Evolutionary conservation across 2,888 invertebrate genomes (phyloP), one percentile per base, ranked within the genome.

Genomic region (Calameuta pallipes): DNA sequence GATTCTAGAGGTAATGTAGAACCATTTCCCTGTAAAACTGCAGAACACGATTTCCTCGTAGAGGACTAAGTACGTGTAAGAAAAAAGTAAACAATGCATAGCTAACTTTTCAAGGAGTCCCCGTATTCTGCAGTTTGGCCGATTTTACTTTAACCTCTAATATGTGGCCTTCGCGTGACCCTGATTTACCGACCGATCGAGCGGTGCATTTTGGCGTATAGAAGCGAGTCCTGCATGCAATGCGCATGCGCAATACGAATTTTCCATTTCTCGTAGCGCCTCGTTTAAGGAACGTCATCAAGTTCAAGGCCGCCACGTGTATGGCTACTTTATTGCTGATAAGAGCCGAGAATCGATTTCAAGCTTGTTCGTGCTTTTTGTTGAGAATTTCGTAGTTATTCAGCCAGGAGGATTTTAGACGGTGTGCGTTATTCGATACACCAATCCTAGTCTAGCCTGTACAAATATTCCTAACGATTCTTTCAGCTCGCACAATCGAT

Each of bases 1-100:
- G 92, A 94, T 95, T 88, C 92, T 94, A 92, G 94, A 95, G 94
- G 94, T 94, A 90, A 92, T 85, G 90, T 89, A 85, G 82, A 79
- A 83, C 79, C 77, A 78, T 79, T 77, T 74, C 76, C 76, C 36
- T 2, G 36, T 12, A 36, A 36, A 12, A 12, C 36, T 36, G 12
- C 3, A 12, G 36, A 36, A 36, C 11, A 36, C 36, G 36, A 36
- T 36, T 36, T 36, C 36, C 1, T 36, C 36, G 36, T 4, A 3
- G 12, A 36, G 36, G 36, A 11, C 12, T n/a, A n/a, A n/a, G n/a
- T 36, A 36, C 36, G 12, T 36, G 36, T 36, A 12, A 36, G 12
- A 12, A 12, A 36, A 11, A 12, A 12, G 12, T 36, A 0, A 36
- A 36, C 12, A 12, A 36, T 36, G 1, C 12, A 3, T 11, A 12